Evolutionary conservation across 2,797 vertebrate genomes (phyloP).

Genomic region (Rhabdomys pumilio): DNA sequence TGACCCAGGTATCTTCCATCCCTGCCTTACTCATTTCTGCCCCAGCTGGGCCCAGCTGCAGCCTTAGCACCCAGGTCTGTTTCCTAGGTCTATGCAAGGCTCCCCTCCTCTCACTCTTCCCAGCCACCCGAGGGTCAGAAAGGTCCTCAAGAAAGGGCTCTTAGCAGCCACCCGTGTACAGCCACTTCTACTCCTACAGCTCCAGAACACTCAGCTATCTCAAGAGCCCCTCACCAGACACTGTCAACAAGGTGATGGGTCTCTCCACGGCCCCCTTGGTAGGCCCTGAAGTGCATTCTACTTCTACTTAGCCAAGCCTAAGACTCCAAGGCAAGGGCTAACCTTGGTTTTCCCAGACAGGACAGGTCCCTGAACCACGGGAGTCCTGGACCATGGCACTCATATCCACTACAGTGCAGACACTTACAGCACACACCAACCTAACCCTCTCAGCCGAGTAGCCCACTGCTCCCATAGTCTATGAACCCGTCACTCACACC

Average conservation of each 20-base stretch:
- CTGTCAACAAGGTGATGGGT: neutral
- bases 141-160: neutral
- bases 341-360: neutral
- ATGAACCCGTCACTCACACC: neutral
- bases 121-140: neutral
- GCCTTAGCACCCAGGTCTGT: neutral
- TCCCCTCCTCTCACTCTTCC: neutral
- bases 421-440: neutral
- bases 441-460: neutral
- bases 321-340: neutral
- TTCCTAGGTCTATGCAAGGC: neutral
- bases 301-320: neutral
- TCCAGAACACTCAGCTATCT: neutral
- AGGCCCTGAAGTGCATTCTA: neutral
- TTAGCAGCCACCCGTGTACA: neutral
- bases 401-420: neutral
- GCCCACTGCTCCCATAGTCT: neutral
- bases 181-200: neutral
- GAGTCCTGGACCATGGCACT: accelerated
- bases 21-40: accelerated
- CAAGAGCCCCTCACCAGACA: neutral
- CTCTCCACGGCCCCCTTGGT: neutral
- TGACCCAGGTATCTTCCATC: neutral
- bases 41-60: neutral
- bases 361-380: neutral